phyloP scores from a whole-genome alignment of 2,113 vertebrate species.

The Nannospalax galili region DNA sequence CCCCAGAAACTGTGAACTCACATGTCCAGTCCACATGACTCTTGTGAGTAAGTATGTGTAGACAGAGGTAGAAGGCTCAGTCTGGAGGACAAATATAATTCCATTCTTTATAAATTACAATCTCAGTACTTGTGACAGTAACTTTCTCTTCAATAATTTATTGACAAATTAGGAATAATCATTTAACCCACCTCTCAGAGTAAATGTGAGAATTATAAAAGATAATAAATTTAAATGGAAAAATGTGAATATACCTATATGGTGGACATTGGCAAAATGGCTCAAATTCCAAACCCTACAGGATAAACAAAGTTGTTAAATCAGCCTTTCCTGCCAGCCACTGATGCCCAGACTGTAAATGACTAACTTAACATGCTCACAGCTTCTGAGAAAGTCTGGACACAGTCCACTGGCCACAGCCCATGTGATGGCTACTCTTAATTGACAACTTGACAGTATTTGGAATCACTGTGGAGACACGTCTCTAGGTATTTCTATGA shows the following conservation, averaged over 20 bases:
- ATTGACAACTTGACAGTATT: not conserved
- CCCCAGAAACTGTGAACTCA: not conserved
- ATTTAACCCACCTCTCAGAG: not conserved
- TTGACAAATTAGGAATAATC: not conserved
- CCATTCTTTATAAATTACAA: not conserved
- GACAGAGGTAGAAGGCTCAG: not conserved
- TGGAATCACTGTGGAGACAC: not conserved
- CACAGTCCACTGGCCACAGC: not conserved
- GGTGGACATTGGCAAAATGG: not conserved
- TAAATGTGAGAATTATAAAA: constrained; percentile 18
- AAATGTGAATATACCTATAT: not conserved
- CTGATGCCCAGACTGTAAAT: not conserved
- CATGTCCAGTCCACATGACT: not conserved
- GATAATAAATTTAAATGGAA: not conserved
- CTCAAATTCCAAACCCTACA: not conserved
- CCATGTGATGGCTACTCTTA: not conserved
- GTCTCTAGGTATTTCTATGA: not conserved
- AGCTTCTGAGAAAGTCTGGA: not conserved
- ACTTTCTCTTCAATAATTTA: constrained; percentile 25
- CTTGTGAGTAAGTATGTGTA: not conserved
- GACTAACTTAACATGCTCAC: not conserved
- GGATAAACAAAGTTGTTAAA: not conserved
- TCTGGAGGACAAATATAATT: not conserved
- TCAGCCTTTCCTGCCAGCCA: not conserved
- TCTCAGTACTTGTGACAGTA: not conserved